Base-by-base conservation (phyloP, 30 jellyfish, hydroid and myxozoan genomes). In the Turritopsis rubra region DNA sequence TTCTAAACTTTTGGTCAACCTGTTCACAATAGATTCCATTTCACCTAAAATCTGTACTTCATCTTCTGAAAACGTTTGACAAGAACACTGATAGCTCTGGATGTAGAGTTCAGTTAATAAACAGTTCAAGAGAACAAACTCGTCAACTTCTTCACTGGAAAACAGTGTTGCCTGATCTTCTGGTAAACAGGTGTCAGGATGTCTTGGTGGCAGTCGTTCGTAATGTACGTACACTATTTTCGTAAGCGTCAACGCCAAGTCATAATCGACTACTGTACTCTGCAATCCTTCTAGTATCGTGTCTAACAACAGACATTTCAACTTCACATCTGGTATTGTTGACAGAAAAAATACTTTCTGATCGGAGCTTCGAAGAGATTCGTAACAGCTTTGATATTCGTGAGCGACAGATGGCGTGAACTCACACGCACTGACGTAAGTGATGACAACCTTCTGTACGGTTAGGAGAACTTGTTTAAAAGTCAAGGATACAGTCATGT, bases 71-170 rank as follows among this genome's bases (percentile, higher is more conserved):
- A 68, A 68, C 4, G 31, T 68, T 1, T n/a, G 16, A 68, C 16
- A 23, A 60, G 21, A 18, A n/a, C n/a, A n/a, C 73, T 60, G 19
- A 23, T 27, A n/a, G 28, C 21, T 68, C 19, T 17, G 28, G 16
- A 68, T 27, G 19, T 68, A 68, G 8, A 68, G 21, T 7, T 68
- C 77, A 27, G 77, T 68, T 19, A 68, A 68, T n/a, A 9, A n/a
- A 27, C 77, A 8, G 31, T 9, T 7, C 28, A 68, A 23, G 77
- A n/a, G 9, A 19, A 68, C 77, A 68, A 68, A 68, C 9, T 68
- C 31, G 16, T 68, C 28, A 23, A 68, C 77, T 68, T 68, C 77
- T 27, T 68, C 77, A 1, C 77, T 68, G 30, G 77, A 68, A 68
- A 68, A 68, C 8, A 68, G 9, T 7, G 31, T 68, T 16, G 28